Base-by-base conservation (phyloP, 2,797 vertebrate genomes). In the Ambastaia sidthimunki region DNA sequence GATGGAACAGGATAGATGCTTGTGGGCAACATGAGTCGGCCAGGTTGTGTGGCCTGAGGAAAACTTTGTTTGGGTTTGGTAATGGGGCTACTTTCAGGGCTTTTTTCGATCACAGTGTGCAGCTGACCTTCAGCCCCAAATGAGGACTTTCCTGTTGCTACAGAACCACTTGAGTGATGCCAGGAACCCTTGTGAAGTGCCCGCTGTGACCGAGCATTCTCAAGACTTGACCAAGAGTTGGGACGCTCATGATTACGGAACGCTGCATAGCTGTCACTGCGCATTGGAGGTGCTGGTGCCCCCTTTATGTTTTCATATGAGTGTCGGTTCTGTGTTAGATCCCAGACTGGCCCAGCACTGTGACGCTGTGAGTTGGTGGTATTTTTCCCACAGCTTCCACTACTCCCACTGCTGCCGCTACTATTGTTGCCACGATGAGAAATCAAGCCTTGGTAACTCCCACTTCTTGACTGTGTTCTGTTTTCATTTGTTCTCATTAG, bases 71-170 rank as follows among this genome's bases (percentile, higher is more conserved):
- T 94, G 71, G 97, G 95, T 87, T 93, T 97, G 80, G 87, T 89
- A 0, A 92, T 94, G 28, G 97, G 97, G 86, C 98, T 99, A 89
- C 92, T 96, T 85, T 99, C 98, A 0, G 98, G 97, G 87, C 97
- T 99, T 89, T 96, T 97, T 90, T 99, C 97, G 37, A 95, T 88
- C 75, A 98, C 95, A 0, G 97, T 96, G 86, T 98, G 96, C 84
- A 99, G 94, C 70, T 96, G 96, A 21, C 96, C 95, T 76, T 98
- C 97, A 0, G 89, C 44, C 0, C 94, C 89, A 10, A 90, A 90
- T 0, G 88, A 84, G 3, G 91, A 87, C 86, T 93, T 93, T 81
- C 90, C 92, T 82, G 90, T 92, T 18, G 94, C 85, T 9, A 93
- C 88, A 0, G 92, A 84, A 47, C 93, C 90, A 79, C 87, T 87